Conservation (phyloP, 2,113 vertebrate genomes). For the Chloroceryle aenea region DNA sequence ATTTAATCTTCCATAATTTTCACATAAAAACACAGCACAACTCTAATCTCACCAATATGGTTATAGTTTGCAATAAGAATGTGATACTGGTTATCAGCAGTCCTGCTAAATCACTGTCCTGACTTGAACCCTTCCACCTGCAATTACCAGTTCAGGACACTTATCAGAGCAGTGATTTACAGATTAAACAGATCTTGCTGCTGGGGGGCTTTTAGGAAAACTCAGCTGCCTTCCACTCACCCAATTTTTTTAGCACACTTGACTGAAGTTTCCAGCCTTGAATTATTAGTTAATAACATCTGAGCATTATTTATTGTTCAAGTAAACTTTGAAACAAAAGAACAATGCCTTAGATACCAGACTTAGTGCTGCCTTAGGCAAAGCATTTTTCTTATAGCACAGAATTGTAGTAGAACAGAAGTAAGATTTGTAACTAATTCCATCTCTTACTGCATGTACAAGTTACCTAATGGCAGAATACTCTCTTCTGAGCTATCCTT, state of each 20-base stretch:
- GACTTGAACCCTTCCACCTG: slow-evolving; percentile 15
- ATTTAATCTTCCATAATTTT: background rate
- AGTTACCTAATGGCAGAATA: background rate
- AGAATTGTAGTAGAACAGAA: background rate
- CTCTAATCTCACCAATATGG: background rate
- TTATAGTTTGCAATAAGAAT: background rate
- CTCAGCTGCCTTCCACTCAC: background rate
- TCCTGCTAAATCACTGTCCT: background rate
- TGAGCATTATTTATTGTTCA: background rate
- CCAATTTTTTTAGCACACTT: slow-evolving; percentile 2
- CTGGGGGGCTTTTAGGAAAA: background rate
- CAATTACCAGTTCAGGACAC: background rate
- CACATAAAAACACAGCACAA: background rate
- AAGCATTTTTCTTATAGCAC: background rate
- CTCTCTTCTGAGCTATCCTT: background rate
- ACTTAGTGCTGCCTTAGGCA: background rate
- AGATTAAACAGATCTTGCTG: background rate
- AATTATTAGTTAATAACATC: slow-evolving; percentile 51
- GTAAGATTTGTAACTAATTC: background rate
- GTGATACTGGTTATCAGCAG: background rate
- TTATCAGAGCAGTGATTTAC: slow-evolving; percentile 29
- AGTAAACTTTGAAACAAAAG: slow-evolving; percentile 34
- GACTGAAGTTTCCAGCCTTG: slow-evolving; percentile 39
- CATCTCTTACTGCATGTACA: background rate
- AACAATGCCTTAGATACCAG: background rate